These are phyloP conservation scores for Euura lappo DNA, from an alignment of 1,140 invertebrate species.

Conservation along the genomic window DNA sequence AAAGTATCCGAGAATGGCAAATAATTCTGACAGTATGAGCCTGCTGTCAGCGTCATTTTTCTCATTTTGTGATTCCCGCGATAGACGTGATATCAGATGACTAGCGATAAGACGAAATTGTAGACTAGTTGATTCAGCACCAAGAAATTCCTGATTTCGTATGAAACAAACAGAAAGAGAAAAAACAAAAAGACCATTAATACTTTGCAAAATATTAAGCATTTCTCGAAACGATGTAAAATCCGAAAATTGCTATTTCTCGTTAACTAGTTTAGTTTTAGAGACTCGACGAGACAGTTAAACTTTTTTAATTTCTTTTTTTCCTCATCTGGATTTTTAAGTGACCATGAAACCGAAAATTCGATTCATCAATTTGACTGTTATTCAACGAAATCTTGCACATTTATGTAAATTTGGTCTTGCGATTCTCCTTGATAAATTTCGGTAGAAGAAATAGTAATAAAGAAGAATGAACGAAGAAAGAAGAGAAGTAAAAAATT, in stretches of 20 bases:
- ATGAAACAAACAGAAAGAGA: background rate
- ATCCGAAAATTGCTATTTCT: no score
- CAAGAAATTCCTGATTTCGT: constrained; percentile 77
- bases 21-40: constrained; percentile 74
- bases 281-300: background rate
- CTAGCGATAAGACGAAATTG: constrained; percentile 89
- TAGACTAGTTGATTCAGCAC: constrained; percentile 82
- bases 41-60: constrained; percentile 44
- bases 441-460: no score
- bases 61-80: constrained; percentile 67
- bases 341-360: no score
- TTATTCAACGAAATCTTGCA: no score
- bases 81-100: constrained; percentile 76
- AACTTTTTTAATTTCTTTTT: constrained; percentile 1
- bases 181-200: background rate
- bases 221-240: no score
- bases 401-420: no score
- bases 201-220: no score
- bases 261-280: no score
- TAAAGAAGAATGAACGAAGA: constrained; percentile 18
- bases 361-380: no score
- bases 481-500: no score
- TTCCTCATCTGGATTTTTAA: no score
- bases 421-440: no score
- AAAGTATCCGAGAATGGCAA: constrained; percentile 83